These are phyloP conservation scores for Cordylochernes scorpioides DNA, from an alignment of 2,888 invertebrate genomes.

Conservation along the genomic window DNA sequence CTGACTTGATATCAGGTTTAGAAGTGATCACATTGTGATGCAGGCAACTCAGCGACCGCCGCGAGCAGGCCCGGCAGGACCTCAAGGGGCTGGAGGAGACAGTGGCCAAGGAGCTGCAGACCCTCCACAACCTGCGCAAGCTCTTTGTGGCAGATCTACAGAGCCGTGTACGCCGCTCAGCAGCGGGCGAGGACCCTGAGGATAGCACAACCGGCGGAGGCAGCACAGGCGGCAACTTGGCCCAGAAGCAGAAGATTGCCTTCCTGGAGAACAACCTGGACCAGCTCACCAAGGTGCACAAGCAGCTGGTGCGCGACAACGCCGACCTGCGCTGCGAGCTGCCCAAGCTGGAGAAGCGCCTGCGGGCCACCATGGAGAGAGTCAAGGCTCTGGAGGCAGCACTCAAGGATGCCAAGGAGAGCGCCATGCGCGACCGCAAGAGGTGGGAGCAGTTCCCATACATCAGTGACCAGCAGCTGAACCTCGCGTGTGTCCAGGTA, in stretches of 20 bases:
- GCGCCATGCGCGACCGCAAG: slow-evolving; percentile 95
- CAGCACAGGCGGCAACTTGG: slow-evolving; percentile 81
- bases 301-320: slow-evolving; percentile 79
- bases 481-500: slow-evolving; percentile 27
- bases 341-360: slow-evolving; percentile 89
- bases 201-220: slow-evolving; percentile 32
- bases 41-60: slow-evolving; percentile 41
- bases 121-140: slow-evolving; percentile 86
- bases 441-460: slow-evolving; percentile 16
- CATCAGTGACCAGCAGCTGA: not conserved
- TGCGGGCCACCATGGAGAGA: slow-evolving; percentile 90
- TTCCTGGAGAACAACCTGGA: slow-evolving; percentile 98
- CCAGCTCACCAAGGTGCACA: slow-evolving; percentile 68
- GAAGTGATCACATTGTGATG: not conserved
- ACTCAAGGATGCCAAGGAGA: slow-evolving; percentile 90
- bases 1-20: too few relatives aligned
- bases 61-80: slow-evolving; percentile 90
- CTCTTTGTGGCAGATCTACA: slow-evolving; percentile 91
- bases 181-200: slow-evolving; percentile 44
- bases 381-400: slow-evolving; percentile 92
- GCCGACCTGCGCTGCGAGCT: slow-evolving; percentile 94
- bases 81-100: slow-evolving; percentile 30
- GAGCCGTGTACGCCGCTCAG: slow-evolving; percentile 33
- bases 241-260: slow-evolving; percentile 96
- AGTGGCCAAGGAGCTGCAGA: slow-evolving; percentile 76